Evolutionary conservation across 92 coral and sea anemone genomes (phyloP), one percentile per base, ranked within the genome.

Genomic region (Epizoanthus stellaris): DNA sequence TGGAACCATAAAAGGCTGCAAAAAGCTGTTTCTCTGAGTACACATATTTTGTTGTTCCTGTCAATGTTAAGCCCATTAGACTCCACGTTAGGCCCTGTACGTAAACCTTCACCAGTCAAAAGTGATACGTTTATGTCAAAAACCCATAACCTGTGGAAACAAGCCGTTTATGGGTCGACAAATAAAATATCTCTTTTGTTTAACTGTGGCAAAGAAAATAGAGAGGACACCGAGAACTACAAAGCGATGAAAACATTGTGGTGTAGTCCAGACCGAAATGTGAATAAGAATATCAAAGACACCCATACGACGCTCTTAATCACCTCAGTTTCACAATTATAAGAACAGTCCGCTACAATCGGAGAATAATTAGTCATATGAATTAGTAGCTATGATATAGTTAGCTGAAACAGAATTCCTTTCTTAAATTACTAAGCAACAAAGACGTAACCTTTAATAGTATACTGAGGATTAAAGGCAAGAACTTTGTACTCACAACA

Each of bases 61-160:
- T 68, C 52, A 68, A 38, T 43, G 39, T 68, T 68, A 43, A 68
- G 30, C 10, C 52, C 73, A 68, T 68, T 68, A 68, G 47, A 3
- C 45, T 36, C 73, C 49, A 68, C 47, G 73, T 68, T 68, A 38
- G 73, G 49, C 23, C 11, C 45, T 34, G n/a, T n/a, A 11, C 73
- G n/a, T 36, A 38, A 36, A 13, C 47, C n/a, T 40, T 68, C 52
- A 68, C 45, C 49, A 38, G 6, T 68, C 73, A 68, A 66, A 67
- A 14, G 20, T 68, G 73, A 68, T 14, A 68, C 47, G 43, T 12
- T 38, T 38, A 13, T 68, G 73, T 68, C 73, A 68, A 68, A 34
- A 68, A 13, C 5, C 73, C 42, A 68, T 68, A 67, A 67, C 73
- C 73, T 67, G 73, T 67, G 45, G 52, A 36, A 67, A 34, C 73